Percentiles rank a stretch among this genome's conserved stretches.
Evolutionary conservation across 1,140 invertebrate genomes (phyloP).

Genomic region (Drosophila insularis): DNA sequence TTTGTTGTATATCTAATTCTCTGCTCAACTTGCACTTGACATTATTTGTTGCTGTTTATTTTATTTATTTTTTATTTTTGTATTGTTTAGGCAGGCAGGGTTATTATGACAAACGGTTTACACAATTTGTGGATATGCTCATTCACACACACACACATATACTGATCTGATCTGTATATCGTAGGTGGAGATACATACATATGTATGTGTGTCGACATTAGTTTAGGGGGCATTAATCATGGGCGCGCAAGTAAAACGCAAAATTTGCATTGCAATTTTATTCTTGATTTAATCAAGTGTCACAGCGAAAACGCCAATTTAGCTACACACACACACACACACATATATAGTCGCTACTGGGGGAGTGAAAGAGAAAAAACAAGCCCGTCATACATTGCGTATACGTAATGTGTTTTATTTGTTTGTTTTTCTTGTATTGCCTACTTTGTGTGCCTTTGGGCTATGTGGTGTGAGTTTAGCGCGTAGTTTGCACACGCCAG

Average conservation of each 20-base stretch:
- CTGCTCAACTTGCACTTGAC: slow-evolving; percentile 67
- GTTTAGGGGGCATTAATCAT: slow-evolving; percentile 30
- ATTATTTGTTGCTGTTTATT: slow-evolving; percentile 49
- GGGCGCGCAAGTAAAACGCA: slow-evolving; percentile 55
- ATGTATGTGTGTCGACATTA: slow-evolving; percentile 6
- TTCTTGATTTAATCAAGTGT: slow-evolving; percentile 77
- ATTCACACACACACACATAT: neutral
- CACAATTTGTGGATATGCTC: slow-evolving; percentile 30
- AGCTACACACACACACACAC: slow-evolving; percentile 37
- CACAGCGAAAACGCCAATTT: slow-evolving; percentile 63
- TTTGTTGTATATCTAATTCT: slow-evolving; percentile 10
- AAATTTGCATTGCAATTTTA: slow-evolving; percentile 72
- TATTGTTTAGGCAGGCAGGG: slow-evolving; percentile 31
- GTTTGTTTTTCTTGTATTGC: slow-evolving; percentile 17
- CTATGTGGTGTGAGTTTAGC: slow-evolving; percentile 66
- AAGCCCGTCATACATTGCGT: slow-evolving; percentile 50
- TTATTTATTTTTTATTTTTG: slow-evolving; percentile 6
- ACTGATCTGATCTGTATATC: neutral
- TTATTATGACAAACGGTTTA: slow-evolving; percentile 67
- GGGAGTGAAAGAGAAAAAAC: neutral
- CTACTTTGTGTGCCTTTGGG: neutral
- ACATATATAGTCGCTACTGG: neutral
- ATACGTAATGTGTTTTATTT: slow-evolving; percentile 55
- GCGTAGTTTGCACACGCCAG: slow-evolving; percentile 68
- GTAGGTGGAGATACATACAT: neutral